Conservation (phyloP, 2,888 invertebrate species). For the Polia nebulosa region DNA sequence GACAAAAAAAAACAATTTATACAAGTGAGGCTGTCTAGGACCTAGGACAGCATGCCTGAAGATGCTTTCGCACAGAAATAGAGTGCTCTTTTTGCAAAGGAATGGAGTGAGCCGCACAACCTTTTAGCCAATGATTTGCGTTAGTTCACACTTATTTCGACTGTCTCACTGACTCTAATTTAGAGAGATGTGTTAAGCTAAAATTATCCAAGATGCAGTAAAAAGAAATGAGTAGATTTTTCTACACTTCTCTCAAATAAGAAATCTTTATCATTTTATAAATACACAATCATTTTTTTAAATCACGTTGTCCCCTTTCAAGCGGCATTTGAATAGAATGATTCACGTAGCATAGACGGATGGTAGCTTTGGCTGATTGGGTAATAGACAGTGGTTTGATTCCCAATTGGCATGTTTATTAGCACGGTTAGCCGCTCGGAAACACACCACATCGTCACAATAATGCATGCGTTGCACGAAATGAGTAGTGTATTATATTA, state of each 20-base stretch:
- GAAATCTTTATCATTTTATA: too few relatives aligned
- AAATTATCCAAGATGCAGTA: too few relatives aligned
- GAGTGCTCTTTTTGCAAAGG: too few relatives aligned
- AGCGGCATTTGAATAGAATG: constrained; percentile 41
- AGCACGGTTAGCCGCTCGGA: constrained; percentile 74
- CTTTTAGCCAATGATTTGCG: background rate
- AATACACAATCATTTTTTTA: background rate
- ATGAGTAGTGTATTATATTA: constrained; percentile 47
- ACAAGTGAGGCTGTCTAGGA: too few relatives aligned
- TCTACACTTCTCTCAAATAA: background rate
- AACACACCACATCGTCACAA: constrained; percentile 71
- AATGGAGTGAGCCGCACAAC: background rate
- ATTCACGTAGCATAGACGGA: constrained; percentile 42
- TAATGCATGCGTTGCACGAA: constrained; percentile 72
- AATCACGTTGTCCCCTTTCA: constrained; percentile 63
- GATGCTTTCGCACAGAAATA: too few relatives aligned
- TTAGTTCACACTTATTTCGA: too few relatives aligned
- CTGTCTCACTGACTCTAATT: background rate
- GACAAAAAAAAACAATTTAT: too few relatives aligned
- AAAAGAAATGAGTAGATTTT: too few relatives aligned
- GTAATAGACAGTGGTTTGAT: constrained; percentile 76
- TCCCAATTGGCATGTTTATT: constrained; percentile 82
- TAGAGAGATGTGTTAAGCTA: background rate
- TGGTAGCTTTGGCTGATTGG: constrained; percentile 82
- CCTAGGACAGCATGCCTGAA: too few relatives aligned